Base-by-base conservation (phyloP, 1,140 invertebrate genomes). In the Pteromalus puparum region DNA sequence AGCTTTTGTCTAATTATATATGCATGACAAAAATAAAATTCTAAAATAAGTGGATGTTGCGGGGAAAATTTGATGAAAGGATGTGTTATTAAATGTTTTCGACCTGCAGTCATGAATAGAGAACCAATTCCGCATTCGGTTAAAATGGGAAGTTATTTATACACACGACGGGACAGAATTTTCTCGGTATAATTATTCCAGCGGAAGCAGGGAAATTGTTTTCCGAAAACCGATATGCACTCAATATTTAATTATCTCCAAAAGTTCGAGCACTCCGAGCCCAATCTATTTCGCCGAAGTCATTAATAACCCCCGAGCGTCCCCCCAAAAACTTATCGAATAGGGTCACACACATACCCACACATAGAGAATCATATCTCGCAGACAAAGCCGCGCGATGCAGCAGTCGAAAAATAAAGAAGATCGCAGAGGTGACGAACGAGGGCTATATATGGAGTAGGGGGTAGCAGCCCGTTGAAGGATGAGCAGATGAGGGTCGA, bases 401-500 rank as follows among this genome's bases (percentile, higher is more conserved):
- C 42, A 76, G 15, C 24, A 76, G 24, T 18, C 48, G 34, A 46
- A 24, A 42, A 42, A 24, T 9, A 46, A 74, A n/a, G 18, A 6
- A 74, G 42, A 74, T 34, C 30, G 30, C 30, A 34, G 30, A 34
- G 30, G 46, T 28, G 42, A 7, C 28, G 72, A 28, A 48, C 13
- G 24, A 26, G 46, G 38, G 38, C 24, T 48, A 13, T 6, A 48
- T 15, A 15, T 2, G 26, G 9, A 21, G 13, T 2, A 15, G 21
- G 30, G 1, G 30, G 28, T 53, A 53, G 21, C n/a, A 42, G 30
- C 6, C 12, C n/a, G 3, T 61, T 70, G 30, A 83, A 48, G 74
- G 24, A 83, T 77, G 61, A 83, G 48, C 6, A 65, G 13, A 48
- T 34, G 34, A 38, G 38, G 34, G 74, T 48, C 48, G 24, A 26